A percentile compares a stretch with the other conserved stretches of the same genome.
phyloP scores from a whole-genome alignment of 2,797 vertebrate species.

The Crocidura indochinensis region DNA sequence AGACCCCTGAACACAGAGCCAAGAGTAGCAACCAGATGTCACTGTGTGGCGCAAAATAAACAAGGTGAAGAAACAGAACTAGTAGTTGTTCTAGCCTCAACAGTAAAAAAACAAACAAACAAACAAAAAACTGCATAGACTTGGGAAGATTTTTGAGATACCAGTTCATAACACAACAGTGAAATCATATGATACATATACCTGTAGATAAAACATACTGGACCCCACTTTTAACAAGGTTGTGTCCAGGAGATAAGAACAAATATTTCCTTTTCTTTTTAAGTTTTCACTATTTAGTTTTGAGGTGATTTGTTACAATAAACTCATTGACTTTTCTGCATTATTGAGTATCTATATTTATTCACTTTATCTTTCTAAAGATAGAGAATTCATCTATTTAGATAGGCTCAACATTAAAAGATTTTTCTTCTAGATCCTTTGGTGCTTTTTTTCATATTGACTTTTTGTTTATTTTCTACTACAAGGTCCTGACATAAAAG shows the following conservation, averaged over 20 bases:
- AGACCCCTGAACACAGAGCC: too few relatives aligned
- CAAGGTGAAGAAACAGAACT: not conserved
- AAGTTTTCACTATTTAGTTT: constrained; percentile 3
- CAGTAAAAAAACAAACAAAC: not conserved
- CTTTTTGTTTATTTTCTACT: not conserved
- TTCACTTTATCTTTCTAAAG: not conserved
- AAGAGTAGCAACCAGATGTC: too few relatives aligned
- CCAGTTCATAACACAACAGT: not conserved
- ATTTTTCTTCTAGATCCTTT: not conserved
- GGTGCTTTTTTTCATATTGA: not conserved
- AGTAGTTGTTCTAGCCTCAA: not conserved
- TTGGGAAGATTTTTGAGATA: not conserved
- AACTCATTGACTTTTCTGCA: not conserved
- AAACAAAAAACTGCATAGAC: too few relatives aligned
- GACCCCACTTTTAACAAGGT: not conserved
- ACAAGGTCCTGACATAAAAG: not conserved
- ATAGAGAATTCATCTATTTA: not conserved
- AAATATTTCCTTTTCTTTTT: not conserved
- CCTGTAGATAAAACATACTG: not conserved
- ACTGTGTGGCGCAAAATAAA: too few relatives aligned
- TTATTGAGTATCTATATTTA: not conserved
- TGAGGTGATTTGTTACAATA: constrained; percentile 19
- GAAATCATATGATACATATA: not conserved
- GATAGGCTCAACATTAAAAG: not conserved
- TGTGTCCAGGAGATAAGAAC: not conserved